These are phyloP conservation scores for Caradrina kadenii DNA, from an alignment of 2,888 invertebrate genomes.

Conservation along the genomic window DNA sequence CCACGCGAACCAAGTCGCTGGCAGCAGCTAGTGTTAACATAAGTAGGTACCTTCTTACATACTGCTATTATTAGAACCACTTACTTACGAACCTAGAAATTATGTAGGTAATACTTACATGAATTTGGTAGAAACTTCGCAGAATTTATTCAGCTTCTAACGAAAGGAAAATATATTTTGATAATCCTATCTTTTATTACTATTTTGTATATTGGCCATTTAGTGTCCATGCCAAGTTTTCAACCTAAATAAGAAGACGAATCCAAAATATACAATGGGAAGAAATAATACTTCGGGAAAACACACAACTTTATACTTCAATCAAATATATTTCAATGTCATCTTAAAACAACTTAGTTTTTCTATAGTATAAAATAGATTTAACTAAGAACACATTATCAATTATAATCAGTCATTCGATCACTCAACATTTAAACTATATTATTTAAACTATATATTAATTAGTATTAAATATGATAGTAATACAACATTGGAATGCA, in stretches of 20 bases:
- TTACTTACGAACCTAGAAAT: too few species aligned
- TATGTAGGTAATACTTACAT: too few species aligned
- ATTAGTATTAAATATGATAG: conserved; percentile 45
- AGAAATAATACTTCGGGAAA: conserved; percentile 3
- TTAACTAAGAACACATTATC: conserved; percentile 65
- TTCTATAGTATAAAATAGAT: conserved; percentile 57
- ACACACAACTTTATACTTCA: conserved; percentile 43
- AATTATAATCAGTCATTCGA: conserved; percentile 72
- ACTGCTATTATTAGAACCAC: too few species aligned
- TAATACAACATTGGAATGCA: conserved; percentile 54
- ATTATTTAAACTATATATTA: conserved; percentile 33
- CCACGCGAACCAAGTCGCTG: too few species aligned
- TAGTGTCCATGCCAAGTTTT: not conserved
- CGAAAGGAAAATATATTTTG: not conserved
- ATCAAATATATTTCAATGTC: conserved; percentile 55
- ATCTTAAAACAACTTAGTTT: conserved; percentile 37
- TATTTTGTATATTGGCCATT: not conserved
- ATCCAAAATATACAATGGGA: not conserved
- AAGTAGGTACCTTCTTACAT: too few species aligned
- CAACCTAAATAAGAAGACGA: not conserved
- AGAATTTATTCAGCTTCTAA: not conserved
- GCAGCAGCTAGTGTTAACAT: too few species aligned
- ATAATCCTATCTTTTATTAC: not conserved
- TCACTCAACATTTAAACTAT: conserved; percentile 58
- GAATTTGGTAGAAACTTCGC: too few species aligned